Evolutionary conservation across 2,113 vertebrate species (phyloP).

Genomic region (Chaetura pelagica): DNA sequence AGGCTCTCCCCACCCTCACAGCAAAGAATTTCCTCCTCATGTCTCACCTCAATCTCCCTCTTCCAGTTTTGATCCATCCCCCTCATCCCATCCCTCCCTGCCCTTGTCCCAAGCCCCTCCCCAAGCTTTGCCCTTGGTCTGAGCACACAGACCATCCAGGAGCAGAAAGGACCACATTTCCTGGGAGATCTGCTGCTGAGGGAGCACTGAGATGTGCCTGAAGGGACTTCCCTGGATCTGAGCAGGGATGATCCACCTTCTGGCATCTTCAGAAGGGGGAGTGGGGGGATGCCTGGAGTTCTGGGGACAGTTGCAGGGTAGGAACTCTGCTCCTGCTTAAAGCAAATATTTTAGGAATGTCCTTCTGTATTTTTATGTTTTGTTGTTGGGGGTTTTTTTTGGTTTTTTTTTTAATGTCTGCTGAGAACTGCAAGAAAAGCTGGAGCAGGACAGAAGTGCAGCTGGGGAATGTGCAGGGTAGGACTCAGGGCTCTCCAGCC

Average conservation of each 20-base stretch:
- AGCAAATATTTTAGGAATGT: neutral
- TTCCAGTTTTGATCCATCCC: too few relatives aligned
- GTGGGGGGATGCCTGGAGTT: neutral
- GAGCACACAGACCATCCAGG: neutral
- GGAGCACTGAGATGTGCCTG: neutral
- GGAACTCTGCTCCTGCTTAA: neutral
- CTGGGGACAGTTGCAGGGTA: neutral
- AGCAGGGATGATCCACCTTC: neutral
- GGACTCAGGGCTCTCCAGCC: slow-evolving; percentile 83
- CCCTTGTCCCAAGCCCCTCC: too few relatives aligned
- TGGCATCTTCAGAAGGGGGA: neutral
- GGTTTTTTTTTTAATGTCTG: slow-evolving; percentile 73
- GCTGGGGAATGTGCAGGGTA: slow-evolving; percentile 77
- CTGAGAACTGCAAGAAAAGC: slow-evolving; percentile 86
- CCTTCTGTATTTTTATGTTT: neutral
- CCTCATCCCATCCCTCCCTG: too few relatives aligned
- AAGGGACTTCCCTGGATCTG: neutral
- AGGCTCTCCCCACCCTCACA: too few relatives aligned
- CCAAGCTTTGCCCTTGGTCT: neutral
- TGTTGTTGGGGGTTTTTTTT: too few relatives aligned
- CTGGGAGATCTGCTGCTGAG: neutral
- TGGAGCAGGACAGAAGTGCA: slow-evolving; percentile 85
- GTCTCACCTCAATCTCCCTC: too few relatives aligned
- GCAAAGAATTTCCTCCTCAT: too few relatives aligned
- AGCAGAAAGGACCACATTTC: neutral